Evolutionary conservation across 2,888 invertebrate genomes (phyloP), one percentile per base, ranked within the genome.

Genomic region (Nezara viridula): DNA sequence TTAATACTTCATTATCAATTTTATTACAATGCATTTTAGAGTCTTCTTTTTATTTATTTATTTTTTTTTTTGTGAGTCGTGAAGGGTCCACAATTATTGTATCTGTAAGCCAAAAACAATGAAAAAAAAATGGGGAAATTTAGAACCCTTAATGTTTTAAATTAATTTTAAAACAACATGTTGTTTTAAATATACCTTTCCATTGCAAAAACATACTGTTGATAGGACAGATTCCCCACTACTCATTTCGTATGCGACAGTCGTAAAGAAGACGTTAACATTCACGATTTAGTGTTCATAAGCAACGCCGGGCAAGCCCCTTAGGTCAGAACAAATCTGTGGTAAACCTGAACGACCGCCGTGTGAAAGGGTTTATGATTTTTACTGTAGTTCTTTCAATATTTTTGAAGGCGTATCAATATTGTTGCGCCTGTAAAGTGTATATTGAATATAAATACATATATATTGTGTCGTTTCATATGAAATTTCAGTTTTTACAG

Each of bases 221-320:
- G 32, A 66, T 66, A 19, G 32, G 32, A 19, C 19, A 32, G 5
- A 66, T 32, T 32, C 19, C 32, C 32, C 16, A 66, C 16, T 16
- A 32, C 32, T 66, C 66, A 66, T 66, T 66, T 32, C 32, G 66
- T 66, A 66, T 66, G 32, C 66, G 19, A 66, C 16, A 32, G 19
- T 14, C 32, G 66, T 66, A 66, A 66, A 66, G 32, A 19, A 66
- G 66, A 66, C 66, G 66, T 66, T 66, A 66, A 66, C 32, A 32
- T 66, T 6, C 19, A 5, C 32, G 32, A 66, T 66, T 66, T 66
- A 66, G 32, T 32, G 66, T 66, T 16, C 19, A 66, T 66, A 66
- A 66, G 32, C 32, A 66, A 32, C 16, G 19, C 16, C 32, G 16
- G 32, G n/a, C 32, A 32, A 16, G 66, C 66, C 32, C 5, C 16